Evolutionary conservation across 2,113 vertebrate genomes (phyloP).

Genomic region (Antechinus flavipes): DNA sequence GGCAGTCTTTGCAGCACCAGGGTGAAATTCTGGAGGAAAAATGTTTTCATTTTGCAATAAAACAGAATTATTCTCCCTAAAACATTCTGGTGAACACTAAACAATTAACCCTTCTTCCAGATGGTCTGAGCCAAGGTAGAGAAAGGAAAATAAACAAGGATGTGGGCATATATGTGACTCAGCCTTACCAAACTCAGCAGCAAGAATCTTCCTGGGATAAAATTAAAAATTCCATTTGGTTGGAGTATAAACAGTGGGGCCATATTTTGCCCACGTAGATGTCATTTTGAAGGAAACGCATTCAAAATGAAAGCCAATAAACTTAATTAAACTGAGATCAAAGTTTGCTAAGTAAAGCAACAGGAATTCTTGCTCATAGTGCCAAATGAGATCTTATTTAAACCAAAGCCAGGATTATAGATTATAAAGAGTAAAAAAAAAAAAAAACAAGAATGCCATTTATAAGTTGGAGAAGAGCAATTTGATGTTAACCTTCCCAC

Average conservation of each 20-base stretch:
- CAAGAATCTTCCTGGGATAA: slow-evolving; percentile 23
- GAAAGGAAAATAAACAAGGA: slow-evolving; percentile 42
- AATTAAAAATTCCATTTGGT: slow-evolving; percentile 44
- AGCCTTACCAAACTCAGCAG: slow-evolving; percentile 23
- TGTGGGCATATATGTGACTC: slow-evolving; percentile 35
- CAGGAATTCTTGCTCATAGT: slow-evolving; percentile 22
- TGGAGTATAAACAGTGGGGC: slow-evolving; percentile 52
- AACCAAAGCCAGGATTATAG: background rate
- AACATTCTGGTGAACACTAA: slow-evolving; percentile 46
- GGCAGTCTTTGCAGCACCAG: slow-evolving; percentile 63
- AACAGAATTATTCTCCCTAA: slow-evolving; percentile 57
- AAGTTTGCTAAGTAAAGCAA: slow-evolving; percentile 31
- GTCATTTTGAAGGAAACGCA: slow-evolving; percentile 31
- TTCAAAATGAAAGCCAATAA: slow-evolving; percentile 5
- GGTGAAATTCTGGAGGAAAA: slow-evolving; percentile 54
- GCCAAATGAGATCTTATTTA: slow-evolving; percentile 17
- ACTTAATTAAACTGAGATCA: slow-evolving; percentile 57
- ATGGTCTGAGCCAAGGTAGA: background rate
- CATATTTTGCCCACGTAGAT: slow-evolving; percentile 45
- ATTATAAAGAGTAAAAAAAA: background rate
- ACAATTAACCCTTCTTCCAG: slow-evolving; percentile 54
- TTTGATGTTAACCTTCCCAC: background rate
- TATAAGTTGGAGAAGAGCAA: slow-evolving; percentile 20
- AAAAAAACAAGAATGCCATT: background rate
- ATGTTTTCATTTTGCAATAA: slow-evolving; percentile 39